Percentiles rank a stretch among this genome's conserved stretches.
These are phyloP conservation scores for Trogon melanurus DNA, from an alignment of 2,113 vertebrate species.

Conservation along the genomic window DNA sequence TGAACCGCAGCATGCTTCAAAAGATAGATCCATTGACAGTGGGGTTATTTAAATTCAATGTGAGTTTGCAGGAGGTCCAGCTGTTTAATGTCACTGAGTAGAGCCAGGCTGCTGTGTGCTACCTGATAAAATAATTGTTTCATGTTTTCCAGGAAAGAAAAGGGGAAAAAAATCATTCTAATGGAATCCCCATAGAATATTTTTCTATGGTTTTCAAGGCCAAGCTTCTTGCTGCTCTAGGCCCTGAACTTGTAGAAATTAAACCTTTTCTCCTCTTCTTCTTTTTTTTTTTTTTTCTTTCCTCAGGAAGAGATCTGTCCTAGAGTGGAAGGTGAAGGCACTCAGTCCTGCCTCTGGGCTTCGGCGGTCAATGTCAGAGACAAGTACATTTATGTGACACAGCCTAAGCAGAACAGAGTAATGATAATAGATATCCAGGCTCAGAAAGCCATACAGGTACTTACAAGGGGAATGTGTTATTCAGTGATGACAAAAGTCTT, in stretches of 20 bases:
- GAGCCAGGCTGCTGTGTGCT: background rate
- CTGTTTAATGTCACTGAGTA: background rate
- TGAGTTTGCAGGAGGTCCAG: background rate
- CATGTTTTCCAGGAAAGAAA: background rate
- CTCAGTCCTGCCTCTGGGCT: constrained; percentile 88
- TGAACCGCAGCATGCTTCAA: background rate
- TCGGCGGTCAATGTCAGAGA: constrained; percentile 91
- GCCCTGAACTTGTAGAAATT: constrained; percentile 12
- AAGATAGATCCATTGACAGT: background rate
- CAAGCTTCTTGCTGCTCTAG: background rate
- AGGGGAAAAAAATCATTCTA: background rate
- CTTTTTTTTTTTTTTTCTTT: background rate
- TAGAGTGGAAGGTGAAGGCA: constrained; percentile 73
- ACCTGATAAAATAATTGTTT: constrained; percentile 21
- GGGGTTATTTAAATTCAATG: constrained; percentile 5
- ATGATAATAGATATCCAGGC: constrained; percentile 89
- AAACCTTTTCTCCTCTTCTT: constrained; percentile 4
- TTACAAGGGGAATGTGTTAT: background rate
- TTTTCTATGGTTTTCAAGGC: background rate
- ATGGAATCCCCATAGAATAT: background rate
- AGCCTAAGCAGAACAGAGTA: constrained; percentile 87
- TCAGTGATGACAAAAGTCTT: background rate
- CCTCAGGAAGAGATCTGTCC: constrained; percentile 93
- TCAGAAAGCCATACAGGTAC: constrained; percentile 93
- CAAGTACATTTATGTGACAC: constrained; percentile 90